These are phyloP conservation scores for Conopomorpha cramerella DNA, from an alignment of 1,140 invertebrate genomes.

Conservation along the genomic window DNA sequence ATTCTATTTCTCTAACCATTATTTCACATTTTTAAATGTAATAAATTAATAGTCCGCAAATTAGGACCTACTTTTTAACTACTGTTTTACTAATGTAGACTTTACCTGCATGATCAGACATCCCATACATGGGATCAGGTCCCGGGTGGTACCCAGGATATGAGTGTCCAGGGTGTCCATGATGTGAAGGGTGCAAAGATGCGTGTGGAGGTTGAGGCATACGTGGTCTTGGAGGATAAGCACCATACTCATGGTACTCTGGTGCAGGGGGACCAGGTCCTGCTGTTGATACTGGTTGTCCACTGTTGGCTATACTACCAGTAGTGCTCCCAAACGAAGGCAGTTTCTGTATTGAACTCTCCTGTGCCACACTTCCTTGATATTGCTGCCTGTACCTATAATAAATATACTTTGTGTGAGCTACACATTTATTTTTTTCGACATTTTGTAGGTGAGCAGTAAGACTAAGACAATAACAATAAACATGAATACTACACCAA, in stretches of 20 bases:
- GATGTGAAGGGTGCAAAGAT: slow-evolving; percentile 45
- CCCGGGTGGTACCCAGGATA: slow-evolving; percentile 68
- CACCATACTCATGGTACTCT: slow-evolving; percentile 61
- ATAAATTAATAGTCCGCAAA: too few relatives aligned
- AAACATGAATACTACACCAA: background rate
- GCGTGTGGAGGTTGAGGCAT: slow-evolving; percentile 58
- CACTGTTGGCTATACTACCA: slow-evolving; percentile 57
- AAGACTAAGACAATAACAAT: background rate
- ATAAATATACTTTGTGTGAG: too few relatives aligned
- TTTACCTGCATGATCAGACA: slow-evolving; percentile 70
- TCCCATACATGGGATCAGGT: slow-evolving; percentile 71
- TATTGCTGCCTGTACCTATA: slow-evolving; percentile 48
- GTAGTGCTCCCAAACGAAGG: slow-evolving; percentile 65
- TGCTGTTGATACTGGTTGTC: slow-evolving; percentile 50
- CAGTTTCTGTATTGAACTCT: slow-evolving; percentile 79
- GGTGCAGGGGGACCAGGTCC: slow-evolving; percentile 49
- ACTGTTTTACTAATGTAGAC: too few relatives aligned
- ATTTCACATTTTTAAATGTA: too few relatives aligned
- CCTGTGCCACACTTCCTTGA: slow-evolving; percentile 61
- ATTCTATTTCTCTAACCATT: too few relatives aligned
- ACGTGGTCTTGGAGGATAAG: slow-evolving; percentile 57
- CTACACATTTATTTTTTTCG: too few relatives aligned
- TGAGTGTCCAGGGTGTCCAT: slow-evolving; percentile 62
- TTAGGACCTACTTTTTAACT: too few relatives aligned
- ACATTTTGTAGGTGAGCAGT: slow-evolving; percentile 3